Base-by-base conservation (phyloP, 2,888 invertebrate species). In the Dolichomitus sp. region DNA sequence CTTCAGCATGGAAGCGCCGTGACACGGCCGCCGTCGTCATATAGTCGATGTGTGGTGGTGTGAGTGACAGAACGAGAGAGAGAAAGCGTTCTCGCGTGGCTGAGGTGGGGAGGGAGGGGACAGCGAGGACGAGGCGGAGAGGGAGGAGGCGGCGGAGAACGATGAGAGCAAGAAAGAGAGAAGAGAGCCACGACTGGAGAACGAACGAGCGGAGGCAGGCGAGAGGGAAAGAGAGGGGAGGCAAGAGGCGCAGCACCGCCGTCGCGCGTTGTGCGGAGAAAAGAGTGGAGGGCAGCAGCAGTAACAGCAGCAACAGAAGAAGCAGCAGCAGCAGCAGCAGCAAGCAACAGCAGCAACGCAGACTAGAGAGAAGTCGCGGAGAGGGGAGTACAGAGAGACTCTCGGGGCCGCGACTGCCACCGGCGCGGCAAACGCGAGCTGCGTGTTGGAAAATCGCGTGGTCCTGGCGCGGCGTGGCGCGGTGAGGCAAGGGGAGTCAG, bases 261-360 rank as follows among this genome's bases (percentile, higher is more conserved):
- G 77, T 79, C 75, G 78, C 68, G 79, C 91, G 93, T 93, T 91
- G 92, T 90, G 94, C 94, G 94, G 92, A 93, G 94, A 94, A 93
- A 90, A 75, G 59, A 80, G 83, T 52, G 40, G 75, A 37, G 9
- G 17, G n/a, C 59, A 59, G 59, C 37, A 37, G 33, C 59, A 59
- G 57, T 30, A 30, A 14, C 27, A 30, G 57, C 57, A n/a, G 6
- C n/a, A 23, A 30, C 61, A 37, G 6, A 40, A 37, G 19, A 3
- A 37, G 12, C 37, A 61, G 40, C 33, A 59, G 57, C 57, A 30
- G 30, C 27, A 30, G 57, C 57, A n/a, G 6, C 30, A 23, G 33
- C 61, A 37, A 61, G 19, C 19, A 61, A 19, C 37, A 61, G 37
- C 37, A 54, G 27, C 54, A 27, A 27, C 27, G 54, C 54, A 54